Conservation (phyloP, 1,140 invertebrate species). For the Apocrypta bakeri region DNA sequence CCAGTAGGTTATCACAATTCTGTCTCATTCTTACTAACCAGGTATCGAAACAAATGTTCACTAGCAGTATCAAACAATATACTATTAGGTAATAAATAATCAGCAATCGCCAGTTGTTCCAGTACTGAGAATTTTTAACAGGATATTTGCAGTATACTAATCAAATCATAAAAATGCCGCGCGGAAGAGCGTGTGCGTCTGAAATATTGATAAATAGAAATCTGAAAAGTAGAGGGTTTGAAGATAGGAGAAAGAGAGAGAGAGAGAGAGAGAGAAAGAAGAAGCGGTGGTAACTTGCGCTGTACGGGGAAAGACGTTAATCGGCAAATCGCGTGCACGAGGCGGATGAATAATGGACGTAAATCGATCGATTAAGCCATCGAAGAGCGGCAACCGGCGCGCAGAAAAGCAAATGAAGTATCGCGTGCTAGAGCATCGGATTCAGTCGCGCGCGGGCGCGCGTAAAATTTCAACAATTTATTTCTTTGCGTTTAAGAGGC, state of each 20-base stretch:
- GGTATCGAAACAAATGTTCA: no score
- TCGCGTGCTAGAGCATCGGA: background rate
- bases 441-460: background rate
- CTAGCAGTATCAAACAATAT: no score
- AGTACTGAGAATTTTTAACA: background rate
- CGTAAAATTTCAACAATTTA: background rate
- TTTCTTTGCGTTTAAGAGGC: background rate
- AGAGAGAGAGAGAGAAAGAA: background rate
- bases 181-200: no score
- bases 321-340: background rate
- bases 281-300: no score
- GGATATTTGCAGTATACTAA: background rate
- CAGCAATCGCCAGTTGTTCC: no score
- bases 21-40: no score
- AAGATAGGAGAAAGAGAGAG: no score
- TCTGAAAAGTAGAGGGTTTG: background rate
- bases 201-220: background rate
- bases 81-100: no score
- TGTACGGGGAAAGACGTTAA: background rate
- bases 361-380: background rate
- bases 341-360: background rate
- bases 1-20: no score
- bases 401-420: no score
- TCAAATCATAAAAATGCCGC: background rate
- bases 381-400: no score